These are phyloP conservation scores for Chanos chanos DNA, from an alignment of 2,797 vertebrate species.

Conservation along the genomic window DNA sequence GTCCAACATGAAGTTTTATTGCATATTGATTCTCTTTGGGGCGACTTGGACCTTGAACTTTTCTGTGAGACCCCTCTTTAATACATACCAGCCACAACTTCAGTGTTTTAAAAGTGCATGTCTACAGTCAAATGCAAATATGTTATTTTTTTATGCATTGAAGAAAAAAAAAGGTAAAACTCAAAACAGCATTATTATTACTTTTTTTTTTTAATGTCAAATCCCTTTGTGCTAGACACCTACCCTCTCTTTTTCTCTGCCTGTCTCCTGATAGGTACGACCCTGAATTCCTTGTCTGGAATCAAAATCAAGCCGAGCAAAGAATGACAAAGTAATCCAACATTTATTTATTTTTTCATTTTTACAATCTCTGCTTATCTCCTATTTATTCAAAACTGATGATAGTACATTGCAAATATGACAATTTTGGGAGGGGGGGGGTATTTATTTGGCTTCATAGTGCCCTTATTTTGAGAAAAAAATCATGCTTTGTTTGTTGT, in stretches of 20 bases:
- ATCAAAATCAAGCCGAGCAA: constrained; percentile 87
- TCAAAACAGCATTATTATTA: constrained; percentile 50
- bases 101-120: constrained; percentile 62
- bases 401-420: too few relatives aligned
- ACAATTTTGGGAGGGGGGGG: too few relatives aligned
- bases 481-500: too few relatives aligned
- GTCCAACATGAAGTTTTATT: too few relatives aligned
- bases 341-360: constrained; percentile 69
- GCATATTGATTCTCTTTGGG: not conserved
- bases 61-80: constrained; percentile 61
- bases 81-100: constrained; percentile 45
- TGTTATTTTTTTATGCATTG: constrained; percentile 54
- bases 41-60: not conserved
- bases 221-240: constrained; percentile 71
- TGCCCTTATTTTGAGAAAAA: too few relatives aligned
- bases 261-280: constrained; percentile 83
- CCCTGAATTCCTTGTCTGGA: constrained; percentile 85
- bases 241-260: constrained; percentile 74
- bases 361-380: constrained; percentile 42
- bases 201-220: constrained; percentile 43
- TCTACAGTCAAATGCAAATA: constrained; percentile 59
- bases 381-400: constrained; percentile 37
- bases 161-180: constrained; percentile 66
- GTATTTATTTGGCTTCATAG: too few relatives aligned
- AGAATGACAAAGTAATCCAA: constrained; percentile 87